These are phyloP conservation scores for Tylochromis polylepis DNA, from an alignment of 2,113 vertebrate genomes.

Conservation along the genomic window DNA sequence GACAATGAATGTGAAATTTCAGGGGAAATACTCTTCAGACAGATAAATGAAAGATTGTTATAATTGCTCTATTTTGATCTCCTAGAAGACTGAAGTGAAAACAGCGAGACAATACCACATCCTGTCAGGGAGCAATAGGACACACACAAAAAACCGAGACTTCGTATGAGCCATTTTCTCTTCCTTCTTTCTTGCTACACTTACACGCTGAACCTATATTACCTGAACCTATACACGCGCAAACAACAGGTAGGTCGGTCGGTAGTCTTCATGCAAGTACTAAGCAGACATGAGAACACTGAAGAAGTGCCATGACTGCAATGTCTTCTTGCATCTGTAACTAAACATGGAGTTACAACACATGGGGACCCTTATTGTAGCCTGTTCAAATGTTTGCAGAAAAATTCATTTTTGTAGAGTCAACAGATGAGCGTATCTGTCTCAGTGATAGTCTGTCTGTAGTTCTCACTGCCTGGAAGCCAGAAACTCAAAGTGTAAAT, in stretches of 20 bases:
- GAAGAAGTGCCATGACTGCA: neutral
- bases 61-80: neutral
- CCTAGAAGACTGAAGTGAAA: neutral
- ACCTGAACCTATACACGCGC: neutral
- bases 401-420: neutral
- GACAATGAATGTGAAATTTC: neutral
- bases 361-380: neutral
- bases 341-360: neutral
- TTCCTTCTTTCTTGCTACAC: neutral
- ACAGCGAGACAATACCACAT: neutral
- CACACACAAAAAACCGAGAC: neutral
- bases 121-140: neutral
- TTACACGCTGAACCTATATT: neutral
- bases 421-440: neutral
- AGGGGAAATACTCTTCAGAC: neutral
- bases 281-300: neutral
- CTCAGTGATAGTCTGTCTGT: neutral
- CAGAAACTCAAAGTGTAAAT: neutral
- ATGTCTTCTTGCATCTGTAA: neutral
- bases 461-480: neutral
- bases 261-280: neutral
- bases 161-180: neutral
- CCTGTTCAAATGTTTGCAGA: neutral
- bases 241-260: neutral
- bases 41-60: neutral